phyloP scores from a whole-genome alignment of 2,888 invertebrate genomes.

The Lathronympha strigana region DNA sequence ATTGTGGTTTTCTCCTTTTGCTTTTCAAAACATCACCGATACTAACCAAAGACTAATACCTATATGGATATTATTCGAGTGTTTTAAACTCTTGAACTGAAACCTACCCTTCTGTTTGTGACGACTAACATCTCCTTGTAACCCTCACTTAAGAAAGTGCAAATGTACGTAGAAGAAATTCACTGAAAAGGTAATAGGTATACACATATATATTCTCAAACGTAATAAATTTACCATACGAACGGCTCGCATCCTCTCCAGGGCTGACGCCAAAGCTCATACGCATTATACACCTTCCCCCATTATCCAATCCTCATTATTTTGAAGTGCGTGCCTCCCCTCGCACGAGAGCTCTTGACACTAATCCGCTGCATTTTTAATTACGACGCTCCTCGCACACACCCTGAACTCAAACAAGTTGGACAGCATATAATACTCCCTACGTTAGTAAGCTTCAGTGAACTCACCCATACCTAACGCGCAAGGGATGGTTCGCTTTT shows the following conservation, averaged over 20 bases:
- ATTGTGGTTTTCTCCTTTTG: too few relatives aligned
- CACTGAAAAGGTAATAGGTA: too few relatives aligned
- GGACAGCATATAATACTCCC: slow-evolving; percentile 22
- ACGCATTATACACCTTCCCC: slow-evolving; percentile 37
- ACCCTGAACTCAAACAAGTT: slow-evolving; percentile 5
- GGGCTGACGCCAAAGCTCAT: slow-evolving; percentile 23
- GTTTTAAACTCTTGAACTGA: too few relatives aligned
- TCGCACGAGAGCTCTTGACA: slow-evolving; percentile 37
- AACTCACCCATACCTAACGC: background rate
- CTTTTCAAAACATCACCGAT: too few relatives aligned
- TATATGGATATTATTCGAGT: too few relatives aligned
- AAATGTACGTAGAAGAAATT: too few relatives aligned
- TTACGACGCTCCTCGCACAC: slow-evolving; percentile 30
- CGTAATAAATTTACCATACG: slow-evolving; percentile 4
- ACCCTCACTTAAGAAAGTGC: background rate
- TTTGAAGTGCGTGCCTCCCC: slow-evolving; percentile 51
- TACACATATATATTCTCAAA: slow-evolving; percentile 7
- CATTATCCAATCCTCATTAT: slow-evolving; percentile 52
- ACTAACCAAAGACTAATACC: background rate
- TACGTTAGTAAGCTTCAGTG: background rate
- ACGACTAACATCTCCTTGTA: background rate
- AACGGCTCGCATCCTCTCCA: slow-evolving; percentile 10
- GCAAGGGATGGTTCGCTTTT: slow-evolving; percentile 3
- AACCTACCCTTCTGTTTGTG: too few relatives aligned
- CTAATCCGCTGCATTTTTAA: slow-evolving; percentile 42